phyloP scores from a whole-genome alignment of 1,140 invertebrate species.

The Berghia stephanieae region DNA sequence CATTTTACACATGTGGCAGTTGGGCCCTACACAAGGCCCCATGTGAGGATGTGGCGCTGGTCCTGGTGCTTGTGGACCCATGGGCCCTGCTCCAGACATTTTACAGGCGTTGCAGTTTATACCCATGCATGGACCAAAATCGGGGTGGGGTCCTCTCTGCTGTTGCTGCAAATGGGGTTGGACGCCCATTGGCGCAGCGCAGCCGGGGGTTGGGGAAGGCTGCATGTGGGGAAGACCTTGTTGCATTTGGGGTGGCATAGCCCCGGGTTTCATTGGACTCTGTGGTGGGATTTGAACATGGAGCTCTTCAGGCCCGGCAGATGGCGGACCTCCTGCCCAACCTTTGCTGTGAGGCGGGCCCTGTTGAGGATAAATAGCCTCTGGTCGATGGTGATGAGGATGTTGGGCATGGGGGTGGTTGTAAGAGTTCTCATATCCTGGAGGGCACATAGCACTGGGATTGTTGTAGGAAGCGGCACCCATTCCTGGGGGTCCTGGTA shows the following conservation, averaged over 20 bases:
- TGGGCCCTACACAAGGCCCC: constrained; percentile 5
- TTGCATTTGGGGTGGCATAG: constrained; percentile 13
- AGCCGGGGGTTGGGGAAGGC: constrained; percentile 25
- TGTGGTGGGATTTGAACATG: background rate
- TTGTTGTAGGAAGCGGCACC: too few relatives aligned
- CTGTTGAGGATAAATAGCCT: constrained; percentile 26
- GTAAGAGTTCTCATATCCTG: constrained; percentile 21
- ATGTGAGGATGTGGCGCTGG: constrained; percentile 18
- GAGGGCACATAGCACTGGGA: constrained; percentile 22
- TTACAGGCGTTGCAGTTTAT: constrained; percentile 29
- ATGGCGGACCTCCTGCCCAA: background rate
- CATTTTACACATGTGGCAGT: constrained; percentile 16
- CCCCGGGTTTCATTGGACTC: constrained; percentile 21
- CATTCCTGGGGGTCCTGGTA: background rate
- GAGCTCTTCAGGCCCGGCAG: constrained; percentile 21
- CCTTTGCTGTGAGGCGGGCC: constrained; percentile 10
- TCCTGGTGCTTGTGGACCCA: background rate
- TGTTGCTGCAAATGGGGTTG: constrained; percentile 26
- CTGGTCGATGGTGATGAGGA: too few relatives aligned
- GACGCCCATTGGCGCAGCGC: constrained; percentile 27
- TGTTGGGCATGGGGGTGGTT: too few relatives aligned
- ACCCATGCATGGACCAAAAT: constrained; percentile 29
- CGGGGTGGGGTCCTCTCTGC: constrained; percentile 23
- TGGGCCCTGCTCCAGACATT: background rate
- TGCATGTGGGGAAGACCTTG: constrained; percentile 30